Evolutionary conservation across 1,140 invertebrate species (phyloP).

Genomic region (Drosophila nigrodunni): DNA sequence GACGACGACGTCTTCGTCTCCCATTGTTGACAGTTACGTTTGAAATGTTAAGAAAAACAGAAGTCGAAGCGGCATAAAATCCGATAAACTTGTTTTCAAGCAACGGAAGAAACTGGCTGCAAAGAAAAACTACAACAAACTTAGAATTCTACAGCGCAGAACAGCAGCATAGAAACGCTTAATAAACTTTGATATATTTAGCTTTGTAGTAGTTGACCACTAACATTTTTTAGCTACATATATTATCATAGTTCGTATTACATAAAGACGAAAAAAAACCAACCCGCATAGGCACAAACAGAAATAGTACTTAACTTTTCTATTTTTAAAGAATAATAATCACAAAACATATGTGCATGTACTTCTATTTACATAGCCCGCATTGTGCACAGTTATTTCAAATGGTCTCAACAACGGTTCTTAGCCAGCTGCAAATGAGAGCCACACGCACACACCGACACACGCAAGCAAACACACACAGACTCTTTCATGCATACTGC

Average conservation of each 20-base stretch:
- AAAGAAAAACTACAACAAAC: constrained; percentile 15
- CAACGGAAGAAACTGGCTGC: constrained; percentile 61
- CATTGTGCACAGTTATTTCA: constrained; percentile 43
- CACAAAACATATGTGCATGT: background rate
- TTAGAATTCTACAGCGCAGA: constrained; percentile 30
- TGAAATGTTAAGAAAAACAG: constrained; percentile 56
- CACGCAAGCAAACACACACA: constrained; percentile 6
- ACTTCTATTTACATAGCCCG: constrained; percentile 10
- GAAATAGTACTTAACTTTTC: no score
- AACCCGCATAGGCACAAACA: no score
- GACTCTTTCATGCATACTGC: no score
- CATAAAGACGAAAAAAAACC: no score
- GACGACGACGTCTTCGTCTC: constrained; percentile 30
- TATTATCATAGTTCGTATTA: no score
- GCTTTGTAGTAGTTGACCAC: no score
- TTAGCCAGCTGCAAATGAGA: constrained; percentile 44
- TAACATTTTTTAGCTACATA: no score
- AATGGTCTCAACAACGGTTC: constrained; percentile 46
- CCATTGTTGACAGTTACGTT: constrained; percentile 64
- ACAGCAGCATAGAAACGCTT: constrained; percentile 11
- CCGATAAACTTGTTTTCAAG: constrained; percentile 64
- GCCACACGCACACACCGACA: constrained; percentile 22
- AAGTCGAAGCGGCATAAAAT: constrained; percentile 54
- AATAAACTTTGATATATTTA: no score
- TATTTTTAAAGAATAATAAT: no score